Conservation (phyloP, 2,888 invertebrate species). For the Coleophora deauratella region DNA sequence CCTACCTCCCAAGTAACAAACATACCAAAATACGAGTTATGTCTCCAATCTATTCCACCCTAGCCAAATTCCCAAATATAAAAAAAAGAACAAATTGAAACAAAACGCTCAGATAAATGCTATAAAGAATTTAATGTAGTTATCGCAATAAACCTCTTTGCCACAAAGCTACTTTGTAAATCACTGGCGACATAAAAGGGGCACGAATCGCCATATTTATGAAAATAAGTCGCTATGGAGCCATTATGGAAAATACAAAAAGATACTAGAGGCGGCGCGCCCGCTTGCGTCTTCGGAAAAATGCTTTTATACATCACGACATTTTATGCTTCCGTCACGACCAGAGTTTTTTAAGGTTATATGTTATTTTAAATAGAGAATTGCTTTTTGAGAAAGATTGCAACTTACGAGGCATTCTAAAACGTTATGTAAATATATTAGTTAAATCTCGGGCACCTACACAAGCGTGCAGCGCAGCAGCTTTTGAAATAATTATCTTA, state of each 20-base stretch:
- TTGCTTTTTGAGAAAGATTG: too few relatives aligned
- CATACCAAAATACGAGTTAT: too few relatives aligned
- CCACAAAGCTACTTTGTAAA: conserved; percentile 11
- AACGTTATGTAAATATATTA: too few relatives aligned
- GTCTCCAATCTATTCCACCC: too few relatives aligned
- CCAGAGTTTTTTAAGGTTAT: too few relatives aligned
- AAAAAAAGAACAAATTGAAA: not conserved
- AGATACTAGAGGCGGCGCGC: conserved; percentile 20
- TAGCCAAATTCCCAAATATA: too few relatives aligned
- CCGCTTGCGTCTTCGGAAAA: not conserved
- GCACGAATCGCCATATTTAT: conserved; percentile 68
- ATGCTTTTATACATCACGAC: not conserved
- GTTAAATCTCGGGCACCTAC: too few relatives aligned
- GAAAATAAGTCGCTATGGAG: conserved; percentile 66
- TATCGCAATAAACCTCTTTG: conserved; percentile 8
- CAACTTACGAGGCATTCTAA: too few relatives aligned
- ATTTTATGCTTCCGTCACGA: not conserved
- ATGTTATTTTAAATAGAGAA: too few relatives aligned
- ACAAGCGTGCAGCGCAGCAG: too few relatives aligned
- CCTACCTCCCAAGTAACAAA: too few relatives aligned
- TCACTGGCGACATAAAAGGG: conserved; percentile 47
- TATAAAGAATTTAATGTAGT: conserved; percentile 4
- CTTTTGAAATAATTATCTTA: too few relatives aligned
- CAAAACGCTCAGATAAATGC: not conserved
- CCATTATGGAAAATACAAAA: conserved; percentile 72